Evolutionary conservation across 2,888 invertebrate genomes (phyloP), one percentile per base, ranked within the genome.

Genomic region (Drosophila maculinotata): DNA sequence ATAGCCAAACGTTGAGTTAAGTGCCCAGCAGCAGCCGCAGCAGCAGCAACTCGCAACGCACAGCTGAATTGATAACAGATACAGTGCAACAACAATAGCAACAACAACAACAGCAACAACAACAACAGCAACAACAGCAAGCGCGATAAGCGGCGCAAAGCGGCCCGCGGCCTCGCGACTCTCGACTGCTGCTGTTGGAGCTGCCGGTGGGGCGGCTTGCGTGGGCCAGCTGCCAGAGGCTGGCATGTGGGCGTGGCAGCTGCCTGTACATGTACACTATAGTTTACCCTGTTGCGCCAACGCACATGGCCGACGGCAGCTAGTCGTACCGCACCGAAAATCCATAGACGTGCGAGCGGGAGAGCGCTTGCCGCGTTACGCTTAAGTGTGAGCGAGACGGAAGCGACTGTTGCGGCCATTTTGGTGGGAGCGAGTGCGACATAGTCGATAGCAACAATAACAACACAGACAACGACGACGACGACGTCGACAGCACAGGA

Each of bases 351-450:
- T 14, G 39, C 45, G 12, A 69, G 51, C 17, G 66, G 62, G 12
- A 42, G 26, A 10, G 7, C 17, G 25, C 36, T 42, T 9, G 20
- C 23, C n/a, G 2, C 6, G 12, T 25, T 23, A 4, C 10, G 26
- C 38, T 10, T 39, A 60, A 8, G 74, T n/a, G 70, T 25, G 14
- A 76, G 76, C 33, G 67, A 45, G 67, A 41, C 31, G 45, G 51
- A 8, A 25, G 49, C 58, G 30, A 26, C 20, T 7, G 38, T 14
- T 56, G 75, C 75, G 82, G 84, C 90, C 89, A 90, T 90, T 86
- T 90, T 90, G 87, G 86, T 87, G 81, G 72, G 79, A 90, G 85
- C 74, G 88, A 87, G 80, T 48, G 54, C 70, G 73, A 73, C 51
- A 63, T 59, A 73, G 52, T 53, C 41, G 39, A 47, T 28, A 20